phyloP scores from a whole-genome alignment of 2,113 vertebrate species.

The Serinus canaria region DNA sequence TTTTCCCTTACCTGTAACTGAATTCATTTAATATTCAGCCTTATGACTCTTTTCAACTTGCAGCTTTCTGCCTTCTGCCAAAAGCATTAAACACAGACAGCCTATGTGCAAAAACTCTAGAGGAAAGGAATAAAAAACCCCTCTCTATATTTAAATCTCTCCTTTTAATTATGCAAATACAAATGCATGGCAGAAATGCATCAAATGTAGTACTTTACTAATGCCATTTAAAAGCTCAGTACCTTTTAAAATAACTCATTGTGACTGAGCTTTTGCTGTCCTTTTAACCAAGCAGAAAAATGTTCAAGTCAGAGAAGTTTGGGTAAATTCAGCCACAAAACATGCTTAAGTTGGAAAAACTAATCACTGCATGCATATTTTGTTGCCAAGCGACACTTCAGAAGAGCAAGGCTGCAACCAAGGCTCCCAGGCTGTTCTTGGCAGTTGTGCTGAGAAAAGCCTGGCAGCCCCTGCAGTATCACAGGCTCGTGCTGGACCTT shows the following conservation, averaged over 20 bases:
- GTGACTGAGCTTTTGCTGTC: neutral
- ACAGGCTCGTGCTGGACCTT: accelerated
- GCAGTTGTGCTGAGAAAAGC: neutral
- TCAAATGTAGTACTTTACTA: neutral
- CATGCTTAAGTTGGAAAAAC: neutral
- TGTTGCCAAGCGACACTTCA: constrained; percentile 19
- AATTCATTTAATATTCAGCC: neutral
- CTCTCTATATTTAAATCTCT: neutral
- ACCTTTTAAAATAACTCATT: constrained; percentile 18
- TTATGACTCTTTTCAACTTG: neutral
- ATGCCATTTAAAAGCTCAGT: neutral
- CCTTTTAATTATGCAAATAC: neutral
- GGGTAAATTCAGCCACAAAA: constrained; percentile 1
- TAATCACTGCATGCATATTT: neutral
- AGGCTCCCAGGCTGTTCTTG: neutral
- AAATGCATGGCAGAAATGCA: neutral
- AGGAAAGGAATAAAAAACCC: neutral
- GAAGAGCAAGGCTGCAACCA: neutral
- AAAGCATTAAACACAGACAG: neutral
- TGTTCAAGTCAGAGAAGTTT: neutral
- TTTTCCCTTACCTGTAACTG: neutral
- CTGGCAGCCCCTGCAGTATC: neutral
- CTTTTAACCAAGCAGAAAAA: constrained; percentile 18
- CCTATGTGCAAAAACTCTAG: neutral
- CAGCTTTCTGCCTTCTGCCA: neutral